Evolutionary conservation across 2,888 invertebrate genomes (phyloP).

Genomic region (Drosophila stalkeri): DNA sequence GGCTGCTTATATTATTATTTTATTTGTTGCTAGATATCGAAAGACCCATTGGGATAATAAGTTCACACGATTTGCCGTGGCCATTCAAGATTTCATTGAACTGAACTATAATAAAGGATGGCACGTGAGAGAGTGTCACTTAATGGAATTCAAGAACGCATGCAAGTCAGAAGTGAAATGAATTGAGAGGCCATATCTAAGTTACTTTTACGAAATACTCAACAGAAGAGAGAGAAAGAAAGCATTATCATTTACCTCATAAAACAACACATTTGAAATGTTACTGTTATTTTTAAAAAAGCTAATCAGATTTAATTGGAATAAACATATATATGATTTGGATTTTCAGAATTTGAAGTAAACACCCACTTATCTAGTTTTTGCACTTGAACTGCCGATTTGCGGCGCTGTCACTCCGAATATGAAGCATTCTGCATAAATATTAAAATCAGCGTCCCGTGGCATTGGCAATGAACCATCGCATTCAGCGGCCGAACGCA

Average conservation of each 20-base stretch:
- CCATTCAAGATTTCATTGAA: slow-evolving; percentile 28
- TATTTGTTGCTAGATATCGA: neutral
- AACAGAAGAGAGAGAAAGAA: no score
- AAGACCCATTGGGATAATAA: neutral
- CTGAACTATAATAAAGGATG: slow-evolving; percentile 11
- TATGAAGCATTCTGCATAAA: slow-evolving; percentile 8
- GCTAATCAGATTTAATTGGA: neutral
- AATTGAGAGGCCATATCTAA: neutral
- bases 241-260: neutral
- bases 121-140: rapidly evolving
- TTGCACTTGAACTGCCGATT: slow-evolving; percentile 49
- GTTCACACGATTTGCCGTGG: neutral
- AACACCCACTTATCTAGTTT: neutral
- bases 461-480: slow-evolving; percentile 49
- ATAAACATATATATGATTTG: neutral
- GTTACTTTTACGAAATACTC: neutral
- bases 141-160: rapidly evolving
- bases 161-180: neutral
- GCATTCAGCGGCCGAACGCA: neutral
- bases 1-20: neutral
- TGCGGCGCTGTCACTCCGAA: slow-evolving; percentile 39
- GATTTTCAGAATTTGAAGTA: neutral
- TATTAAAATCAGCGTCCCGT: slow-evolving; percentile 4
- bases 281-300: neutral
- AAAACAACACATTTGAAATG: neutral